These are phyloP conservation scores for Agonopterix alstromeriana DNA, from an alignment of 2,888 invertebrate species.

Conservation along the genomic window DNA sequence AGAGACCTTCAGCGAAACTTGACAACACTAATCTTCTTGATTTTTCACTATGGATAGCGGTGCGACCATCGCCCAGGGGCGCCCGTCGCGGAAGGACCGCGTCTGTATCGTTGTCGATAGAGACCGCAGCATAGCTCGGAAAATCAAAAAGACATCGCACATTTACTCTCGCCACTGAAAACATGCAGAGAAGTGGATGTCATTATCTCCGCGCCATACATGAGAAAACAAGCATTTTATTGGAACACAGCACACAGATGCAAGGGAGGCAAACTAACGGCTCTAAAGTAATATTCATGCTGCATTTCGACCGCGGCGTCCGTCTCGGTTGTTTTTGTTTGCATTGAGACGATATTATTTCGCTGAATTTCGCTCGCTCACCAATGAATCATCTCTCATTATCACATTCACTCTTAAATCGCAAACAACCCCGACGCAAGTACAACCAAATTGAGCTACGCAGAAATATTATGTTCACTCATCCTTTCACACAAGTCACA, in stretches of 20 bases:
- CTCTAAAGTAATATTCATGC: slow-evolving; percentile 54
- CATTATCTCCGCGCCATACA: slow-evolving; percentile 35
- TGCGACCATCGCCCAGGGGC: slow-evolving; percentile 28
- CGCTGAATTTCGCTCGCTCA: slow-evolving; percentile 73
- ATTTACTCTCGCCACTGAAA: slow-evolving; percentile 52
- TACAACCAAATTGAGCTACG: slow-evolving; percentile 66
- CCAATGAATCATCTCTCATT: slow-evolving; percentile 24
- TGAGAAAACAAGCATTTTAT: slow-evolving; percentile 44
- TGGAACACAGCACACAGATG: slow-evolving; percentile 64
- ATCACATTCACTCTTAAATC: slow-evolving; percentile 40
- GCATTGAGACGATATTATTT: slow-evolving; percentile 38
- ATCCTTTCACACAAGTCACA: no score
- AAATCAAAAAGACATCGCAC: slow-evolving; percentile 75
- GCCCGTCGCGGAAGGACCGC: slow-evolving; percentile 25
- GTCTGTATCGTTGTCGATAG: slow-evolving; percentile 27
- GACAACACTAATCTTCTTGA: slow-evolving; percentile 52
- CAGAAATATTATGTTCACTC: background rate
- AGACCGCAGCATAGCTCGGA: slow-evolving; percentile 56
- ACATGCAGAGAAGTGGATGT: slow-evolving; percentile 59
- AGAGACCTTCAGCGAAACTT: slow-evolving; percentile 75
- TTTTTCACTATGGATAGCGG: slow-evolving; percentile 69
- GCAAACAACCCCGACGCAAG: slow-evolving; percentile 56
- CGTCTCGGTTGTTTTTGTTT: slow-evolving; percentile 26
- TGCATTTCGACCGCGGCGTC: slow-evolving; percentile 35
- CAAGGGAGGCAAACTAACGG: slow-evolving; percentile 57